phyloP scores from a whole-genome alignment of 2,888 invertebrate genomes.

The Palloptera scutellata region DNA sequence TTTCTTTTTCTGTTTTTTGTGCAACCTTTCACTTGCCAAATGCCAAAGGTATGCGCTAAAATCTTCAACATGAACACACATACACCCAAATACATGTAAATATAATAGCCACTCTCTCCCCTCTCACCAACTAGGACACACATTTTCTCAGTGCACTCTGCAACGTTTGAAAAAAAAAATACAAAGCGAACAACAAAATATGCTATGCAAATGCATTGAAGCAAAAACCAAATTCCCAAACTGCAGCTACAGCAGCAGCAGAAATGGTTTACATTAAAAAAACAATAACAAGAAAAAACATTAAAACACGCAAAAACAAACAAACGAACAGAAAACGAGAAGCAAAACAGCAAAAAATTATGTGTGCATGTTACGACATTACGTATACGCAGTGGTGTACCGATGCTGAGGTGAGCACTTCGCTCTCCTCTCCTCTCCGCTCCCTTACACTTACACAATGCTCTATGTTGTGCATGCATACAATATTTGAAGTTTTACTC shows the following conservation, averaged over 20 bases:
- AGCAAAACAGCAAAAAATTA: too few relatives aligned
- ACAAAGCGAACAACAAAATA: conserved; percentile 27
- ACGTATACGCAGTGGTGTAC: conserved; percentile 38
- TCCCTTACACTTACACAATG: conserved; percentile 9
- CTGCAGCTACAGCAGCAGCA: conserved; percentile 4
- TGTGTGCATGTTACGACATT: conserved; percentile 9
- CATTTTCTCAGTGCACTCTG: not conserved
- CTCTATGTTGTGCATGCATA: conserved; percentile 14
- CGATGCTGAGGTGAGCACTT: conserved; percentile 19
- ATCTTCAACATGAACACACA: conserved; percentile 5
- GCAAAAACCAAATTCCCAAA: conserved; percentile 41
- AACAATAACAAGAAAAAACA: too few relatives aligned
- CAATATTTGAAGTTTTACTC: not conserved
- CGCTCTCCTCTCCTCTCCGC: not conserved
- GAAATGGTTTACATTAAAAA: too few relatives aligned
- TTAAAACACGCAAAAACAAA: too few relatives aligned
- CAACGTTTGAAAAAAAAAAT: too few relatives aligned
- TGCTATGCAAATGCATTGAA: conserved; percentile 39
- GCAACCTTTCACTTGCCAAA: conserved; percentile 24
- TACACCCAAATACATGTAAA: conserved; percentile 1
- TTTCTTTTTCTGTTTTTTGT: not conserved
- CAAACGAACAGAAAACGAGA: too few relatives aligned
- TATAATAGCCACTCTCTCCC: not conserved
- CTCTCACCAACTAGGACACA: not conserved
- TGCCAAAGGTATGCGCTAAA: conserved; percentile 41